Evolutionary conservation across 1,140 invertebrate species (phyloP).

Genomic region (Formica exsecta): DNA sequence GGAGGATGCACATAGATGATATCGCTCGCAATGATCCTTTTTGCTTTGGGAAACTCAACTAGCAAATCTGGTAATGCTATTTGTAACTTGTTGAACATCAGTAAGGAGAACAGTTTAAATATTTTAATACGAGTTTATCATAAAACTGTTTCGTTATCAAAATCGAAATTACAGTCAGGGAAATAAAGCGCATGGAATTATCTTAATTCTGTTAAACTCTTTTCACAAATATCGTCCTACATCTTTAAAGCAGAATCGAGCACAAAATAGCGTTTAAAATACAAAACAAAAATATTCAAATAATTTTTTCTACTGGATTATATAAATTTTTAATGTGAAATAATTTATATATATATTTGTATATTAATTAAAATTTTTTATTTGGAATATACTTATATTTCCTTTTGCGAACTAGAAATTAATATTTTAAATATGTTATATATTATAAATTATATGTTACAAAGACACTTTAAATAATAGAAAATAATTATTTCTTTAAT

Average conservation of each 20-base stretch:
- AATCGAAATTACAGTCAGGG: not conserved
- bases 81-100: conserved; percentile 13
- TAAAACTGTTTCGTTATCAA: not conserved
- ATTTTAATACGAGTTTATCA: not conserved
- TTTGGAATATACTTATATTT: too few species aligned
- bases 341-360: not conserved
- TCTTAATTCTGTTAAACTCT: not conserved
- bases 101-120: not conserved
- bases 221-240: not conserved
- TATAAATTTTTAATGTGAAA: not conserved
- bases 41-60: not conserved
- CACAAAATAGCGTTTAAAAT: too few species aligned
- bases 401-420: too few species aligned
- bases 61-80: not conserved
- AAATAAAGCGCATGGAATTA: not conserved
- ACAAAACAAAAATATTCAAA: too few species aligned
- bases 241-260: not conserved
- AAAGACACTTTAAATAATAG: not conserved
- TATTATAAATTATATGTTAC: too few species aligned
- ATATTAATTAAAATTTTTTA: too few species aligned
- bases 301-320: too few species aligned
- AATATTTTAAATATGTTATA: too few species aligned
- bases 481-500: too few species aligned
- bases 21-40: not conserved
- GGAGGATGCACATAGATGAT: not conserved